Evolutionary conservation across 2,888 invertebrate species (phyloP), one percentile per base, ranked within the genome.

Genomic region (Drosophila testacea): DNA sequence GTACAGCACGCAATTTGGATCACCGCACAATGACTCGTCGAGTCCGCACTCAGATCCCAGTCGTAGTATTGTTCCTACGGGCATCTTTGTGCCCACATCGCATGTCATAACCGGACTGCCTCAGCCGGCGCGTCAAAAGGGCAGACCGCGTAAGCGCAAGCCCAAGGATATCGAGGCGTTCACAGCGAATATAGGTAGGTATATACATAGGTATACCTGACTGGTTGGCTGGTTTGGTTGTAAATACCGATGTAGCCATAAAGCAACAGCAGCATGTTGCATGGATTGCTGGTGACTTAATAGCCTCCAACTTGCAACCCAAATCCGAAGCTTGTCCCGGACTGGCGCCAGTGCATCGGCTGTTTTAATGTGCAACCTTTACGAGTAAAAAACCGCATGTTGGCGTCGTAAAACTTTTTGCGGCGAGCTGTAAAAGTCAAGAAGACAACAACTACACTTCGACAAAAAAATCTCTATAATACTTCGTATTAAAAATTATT

Each of bases 81-180:
- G 92, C 81, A 92, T 94, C 93, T 92, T 94, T 94, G 90, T 94
- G 94, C 90, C 93, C 93, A 91, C 86, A 90, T 92, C 91, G 64
- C 93, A 92, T 85, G 93, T 95, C 94, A 73, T 94, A 94, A 83
- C 94, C 93, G 91, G 94, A 93, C 91, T 94, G 93, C 93, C 93
- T 89, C 91, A 94, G 93, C 92, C 94, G 81, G 96, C 97, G 6
- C 94, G 97, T 83, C 98, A 98, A 93, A 98, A 98, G 94, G 98
- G 98, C 9, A 94, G 98, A 80, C 98, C 98, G 38, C 94, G 98
- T 91, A 98, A 98, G 93, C 94, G 98, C 94, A 98, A 98, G 93
- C 97, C 97, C 57, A 97, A 97, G 94, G 97, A 97, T 92, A 94
- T 97, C 85, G 97, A 97, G 90, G 95, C 96, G 69, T 96, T 97